Evolutionary conservation across 2,113 vertebrate species (phyloP).

Genomic region (Seriola aureovittata): DNA sequence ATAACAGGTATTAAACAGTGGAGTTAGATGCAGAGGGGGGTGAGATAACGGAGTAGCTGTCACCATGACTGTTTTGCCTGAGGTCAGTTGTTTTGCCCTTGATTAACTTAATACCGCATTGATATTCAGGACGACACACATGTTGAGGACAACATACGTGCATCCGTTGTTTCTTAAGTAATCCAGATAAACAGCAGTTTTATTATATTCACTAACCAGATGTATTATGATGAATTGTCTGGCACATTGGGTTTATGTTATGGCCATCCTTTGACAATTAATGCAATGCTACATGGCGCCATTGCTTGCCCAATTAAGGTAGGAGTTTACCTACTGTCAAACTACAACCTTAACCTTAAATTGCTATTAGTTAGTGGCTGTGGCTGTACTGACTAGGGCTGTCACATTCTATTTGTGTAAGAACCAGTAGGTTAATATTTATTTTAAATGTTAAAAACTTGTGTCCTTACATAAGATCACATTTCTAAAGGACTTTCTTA

Average conservation of each 20-base stretch:
- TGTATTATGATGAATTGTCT: neutral
- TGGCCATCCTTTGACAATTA: neutral
- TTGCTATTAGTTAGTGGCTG: neutral
- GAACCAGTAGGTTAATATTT: neutral
- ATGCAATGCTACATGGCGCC: too few relatives aligned
- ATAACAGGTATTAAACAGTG: slow-evolving; percentile 17
- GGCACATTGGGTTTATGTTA: neutral
- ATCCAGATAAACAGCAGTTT: neutral
- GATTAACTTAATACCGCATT: neutral
- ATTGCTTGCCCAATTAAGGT: too few relatives aligned
- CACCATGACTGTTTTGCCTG: neutral
- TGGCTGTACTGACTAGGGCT: neutral
- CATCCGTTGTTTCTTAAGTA: neutral
- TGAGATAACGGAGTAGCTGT: slow-evolving; percentile 1
- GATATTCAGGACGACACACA: neutral
- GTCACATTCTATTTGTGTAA: neutral
- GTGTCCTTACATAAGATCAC: too few relatives aligned
- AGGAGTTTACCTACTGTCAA: too few relatives aligned
- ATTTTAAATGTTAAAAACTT: neutral
- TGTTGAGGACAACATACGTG: too few relatives aligned
- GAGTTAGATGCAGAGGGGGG: neutral
- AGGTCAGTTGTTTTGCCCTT: neutral
- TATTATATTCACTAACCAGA: too few relatives aligned
- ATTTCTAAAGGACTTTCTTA: too few relatives aligned
- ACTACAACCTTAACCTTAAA: too few relatives aligned